These are phyloP conservation scores for Adineta ricciae DNA, from an alignment of 2,888 invertebrate genomes.

Conservation along the genomic window DNA sequence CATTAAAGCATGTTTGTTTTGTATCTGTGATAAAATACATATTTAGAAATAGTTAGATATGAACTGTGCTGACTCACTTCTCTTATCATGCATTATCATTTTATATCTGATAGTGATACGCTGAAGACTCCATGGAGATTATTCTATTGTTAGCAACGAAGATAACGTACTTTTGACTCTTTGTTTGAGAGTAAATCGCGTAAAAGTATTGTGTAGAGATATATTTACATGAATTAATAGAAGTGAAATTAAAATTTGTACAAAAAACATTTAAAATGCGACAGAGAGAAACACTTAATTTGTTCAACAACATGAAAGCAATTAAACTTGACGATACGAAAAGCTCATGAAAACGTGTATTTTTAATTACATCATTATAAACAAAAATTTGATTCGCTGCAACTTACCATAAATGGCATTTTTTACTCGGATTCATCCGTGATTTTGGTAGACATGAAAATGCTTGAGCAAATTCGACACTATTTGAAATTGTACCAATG, in stretches of 20 bases:
- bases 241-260: not conserved
- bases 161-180: too few relatives aligned
- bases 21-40: too few relatives aligned
- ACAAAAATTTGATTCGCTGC: not conserved
- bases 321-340: not conserved
- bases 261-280: not conserved
- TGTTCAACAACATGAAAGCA: not conserved
- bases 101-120: too few relatives aligned
- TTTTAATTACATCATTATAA: not conserved
- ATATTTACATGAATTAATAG: not conserved
- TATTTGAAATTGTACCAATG: slow-evolving; percentile 29
- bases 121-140: too few relatives aligned
- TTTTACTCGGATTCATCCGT: slow-evolving; percentile 29
- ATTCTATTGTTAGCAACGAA: too few relatives aligned
- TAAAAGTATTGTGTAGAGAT: too few relatives aligned
- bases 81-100: too few relatives aligned
- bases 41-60: too few relatives aligned
- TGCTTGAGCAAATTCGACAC: slow-evolving; percentile 30
- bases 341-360: not conserved
- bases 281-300: not conserved
- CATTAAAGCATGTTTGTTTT: too few relatives aligned
- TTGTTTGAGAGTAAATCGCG: not conserved
- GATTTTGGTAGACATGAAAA: slow-evolving; percentile 29
- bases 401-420: slow-evolving; percentile 33
- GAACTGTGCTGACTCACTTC: too few relatives aligned